phyloP scores from a whole-genome alignment of 30 jellyfish, hydroid and myxozoan genomes.

The Pelagia noctiluca region DNA sequence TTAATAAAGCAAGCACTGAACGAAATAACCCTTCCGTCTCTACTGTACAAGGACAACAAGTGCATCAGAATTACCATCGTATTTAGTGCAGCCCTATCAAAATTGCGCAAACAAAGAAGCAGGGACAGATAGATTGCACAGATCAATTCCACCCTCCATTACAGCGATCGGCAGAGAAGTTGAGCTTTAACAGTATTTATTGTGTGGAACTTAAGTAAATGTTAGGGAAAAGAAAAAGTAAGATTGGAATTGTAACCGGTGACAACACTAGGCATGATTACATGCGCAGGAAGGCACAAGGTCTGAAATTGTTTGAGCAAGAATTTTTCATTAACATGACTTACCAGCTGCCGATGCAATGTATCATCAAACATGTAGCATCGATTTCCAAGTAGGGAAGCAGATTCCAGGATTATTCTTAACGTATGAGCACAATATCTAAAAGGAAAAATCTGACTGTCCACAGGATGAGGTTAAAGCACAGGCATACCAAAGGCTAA shows the following conservation, averaged over 20 bases:
- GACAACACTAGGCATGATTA: slow-evolving; percentile 8
- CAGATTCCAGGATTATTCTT: not conserved
- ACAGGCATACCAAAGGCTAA: slow-evolving; percentile 15
- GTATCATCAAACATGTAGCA: slow-evolving; percentile 40
- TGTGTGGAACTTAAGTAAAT: slow-evolving; percentile 21
- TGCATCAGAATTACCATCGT: slow-evolving; percentile 23
- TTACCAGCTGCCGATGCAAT: slow-evolving; percentile 55
- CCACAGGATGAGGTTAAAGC: slow-evolving; percentile 20
- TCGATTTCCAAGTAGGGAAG: slow-evolving; percentile 16
- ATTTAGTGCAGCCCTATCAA: not conserved
- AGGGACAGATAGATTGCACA: slow-evolving; percentile 12
- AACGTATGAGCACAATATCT: slow-evolving; percentile 13
- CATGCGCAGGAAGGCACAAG: slow-evolving; percentile 27
- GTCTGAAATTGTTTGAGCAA: slow-evolving; percentile 23
- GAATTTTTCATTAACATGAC: slow-evolving; percentile 19
- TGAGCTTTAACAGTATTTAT: slow-evolving; percentile 8
- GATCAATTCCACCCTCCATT: slow-evolving; percentile 8
- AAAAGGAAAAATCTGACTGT: not conserved
- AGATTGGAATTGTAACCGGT: slow-evolving; percentile 2
- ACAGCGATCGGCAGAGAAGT: slow-evolving; percentile 22
- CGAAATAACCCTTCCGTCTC: slow-evolving; percentile 8
- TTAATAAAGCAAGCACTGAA: slow-evolving; percentile 15
- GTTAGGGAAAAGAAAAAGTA: not conserved
- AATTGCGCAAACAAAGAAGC: slow-evolving; percentile 3
- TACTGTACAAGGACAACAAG: slow-evolving; percentile 16